Evolutionary conservation across 1,140 invertebrate genomes (phyloP), one percentile per base, ranked within the genome.

Genomic region (Rhynchophorus ferrugineus): DNA sequence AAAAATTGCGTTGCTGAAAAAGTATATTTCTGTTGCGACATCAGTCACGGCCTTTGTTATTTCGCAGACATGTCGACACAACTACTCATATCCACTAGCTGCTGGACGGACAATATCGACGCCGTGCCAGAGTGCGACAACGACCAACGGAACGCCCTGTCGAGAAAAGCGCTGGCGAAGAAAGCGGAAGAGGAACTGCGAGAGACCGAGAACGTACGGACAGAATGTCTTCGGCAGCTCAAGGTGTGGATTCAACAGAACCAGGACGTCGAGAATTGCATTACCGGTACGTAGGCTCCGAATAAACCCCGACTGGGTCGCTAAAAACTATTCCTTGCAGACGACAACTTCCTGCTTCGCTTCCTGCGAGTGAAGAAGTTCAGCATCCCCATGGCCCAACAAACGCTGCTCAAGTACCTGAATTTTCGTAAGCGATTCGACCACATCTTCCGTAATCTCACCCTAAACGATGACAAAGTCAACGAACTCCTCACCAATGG

Each of bases 361-460:
- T 91, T 90, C 62, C 71, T 90, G 39, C 74, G 87, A 2, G 76
- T 79, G 35, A 84, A 87, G 64, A 90, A 90, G 66, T 90, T 82
- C 71, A 84, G 82, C 59, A 75, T 91, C 13, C 83, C 82, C 1
- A 80, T 88, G 76, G 83, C 88, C 0, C 81, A 89, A 62, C 80
- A 87, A 60, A 82, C 80, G 7, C 63, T 92, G 6, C 72, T 90
- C 7, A 89, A 88, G 61, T 91, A 89, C 66, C 74, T 91, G 42
- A 82, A 82, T 60, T 76, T 89, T 44, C 74, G 83, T 29, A 79
- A 81, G 60, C 78, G 72, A 17, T 83, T 82, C 59, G 74, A 75
- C 6, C 73, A 78, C 51, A 75, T 80, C 57, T 82, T 79, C 63
- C 72, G 73, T 35, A 75, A 81, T 17, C 61, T 89, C 53, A 84